Conservation (phyloP, 2,888 invertebrate genomes). For the Leptopterna dolabrata region DNA sequence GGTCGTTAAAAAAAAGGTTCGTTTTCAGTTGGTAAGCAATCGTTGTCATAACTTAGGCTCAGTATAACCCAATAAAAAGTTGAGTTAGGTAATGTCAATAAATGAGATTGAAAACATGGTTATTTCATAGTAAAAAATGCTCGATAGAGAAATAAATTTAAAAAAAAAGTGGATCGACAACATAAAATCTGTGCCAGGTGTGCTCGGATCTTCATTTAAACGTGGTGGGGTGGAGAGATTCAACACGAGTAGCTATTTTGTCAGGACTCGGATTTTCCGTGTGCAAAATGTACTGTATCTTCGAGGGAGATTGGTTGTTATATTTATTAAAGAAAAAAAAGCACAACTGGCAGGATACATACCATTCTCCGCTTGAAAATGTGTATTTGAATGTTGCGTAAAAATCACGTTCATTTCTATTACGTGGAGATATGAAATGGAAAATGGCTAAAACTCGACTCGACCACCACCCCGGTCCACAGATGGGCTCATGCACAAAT, state of each 20-base stretch:
- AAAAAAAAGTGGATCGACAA: not conserved
- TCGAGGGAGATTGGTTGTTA: not conserved
- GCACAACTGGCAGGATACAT: not conserved
- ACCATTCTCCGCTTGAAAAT: not conserved
- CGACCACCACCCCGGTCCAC: too few relatives aligned
- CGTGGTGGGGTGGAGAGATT: not conserved
- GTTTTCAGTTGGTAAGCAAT: constrained; percentile 49
- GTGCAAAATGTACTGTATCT: not conserved
- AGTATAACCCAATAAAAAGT: constrained; percentile 27
- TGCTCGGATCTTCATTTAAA: not conserved
- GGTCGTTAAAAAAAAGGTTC: not conserved
- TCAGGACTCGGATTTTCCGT: not conserved
- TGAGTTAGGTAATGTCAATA: not conserved
- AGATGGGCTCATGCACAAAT: too few relatives aligned
- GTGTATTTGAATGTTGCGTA: too few relatives aligned
- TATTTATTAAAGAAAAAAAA: not conserved
- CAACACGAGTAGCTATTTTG: not conserved
- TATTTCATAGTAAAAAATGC: not conserved
- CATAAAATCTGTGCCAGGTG: not conserved
- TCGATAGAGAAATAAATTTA: not conserved
- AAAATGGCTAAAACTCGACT: too few relatives aligned
- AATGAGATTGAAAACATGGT: not conserved
- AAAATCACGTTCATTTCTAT: too few relatives aligned
- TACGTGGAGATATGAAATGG: too few relatives aligned
- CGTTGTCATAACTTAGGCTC: constrained; percentile 59